phyloP scores from a whole-genome alignment of 2,888 invertebrate genomes.

The Brachylomia viminalis region DNA sequence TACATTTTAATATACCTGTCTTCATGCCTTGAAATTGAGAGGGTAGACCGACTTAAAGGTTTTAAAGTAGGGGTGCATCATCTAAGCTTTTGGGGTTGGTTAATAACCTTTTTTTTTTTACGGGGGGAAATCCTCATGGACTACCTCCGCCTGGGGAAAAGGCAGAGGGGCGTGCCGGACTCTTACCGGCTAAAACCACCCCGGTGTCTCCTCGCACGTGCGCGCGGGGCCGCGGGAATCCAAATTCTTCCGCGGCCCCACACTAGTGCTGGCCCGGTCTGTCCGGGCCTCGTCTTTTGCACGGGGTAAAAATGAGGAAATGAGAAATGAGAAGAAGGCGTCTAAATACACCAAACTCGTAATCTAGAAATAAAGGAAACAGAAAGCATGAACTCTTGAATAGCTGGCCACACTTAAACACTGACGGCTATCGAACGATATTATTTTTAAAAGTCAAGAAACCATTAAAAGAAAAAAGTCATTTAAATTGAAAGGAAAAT shows the following conservation, averaged over 20 bases:
- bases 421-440: not conserved
- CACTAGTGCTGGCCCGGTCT: no score
- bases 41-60: not conserved
- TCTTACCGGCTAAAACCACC: no score
- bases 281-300: no score
- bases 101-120: no score
- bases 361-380: not conserved
- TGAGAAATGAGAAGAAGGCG: no score
- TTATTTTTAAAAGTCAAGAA: not conserved
- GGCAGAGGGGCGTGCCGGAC: no score
- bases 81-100: not conserved
- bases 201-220: no score
- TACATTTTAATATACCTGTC: slow-evolving; percentile 38
- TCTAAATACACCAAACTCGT: not conserved
- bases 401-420: not conserved
- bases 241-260: no score
- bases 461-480: not conserved
- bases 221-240: no score
- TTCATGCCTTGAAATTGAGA: not conserved
- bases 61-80: not conserved
- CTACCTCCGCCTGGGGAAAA: no score
- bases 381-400: not conserved
- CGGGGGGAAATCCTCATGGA: no score
- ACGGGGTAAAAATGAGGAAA: no score
- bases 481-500: not conserved